phyloP scores from a whole-genome alignment of 2,888 invertebrate species.

The Dorcus hopei region DNA sequence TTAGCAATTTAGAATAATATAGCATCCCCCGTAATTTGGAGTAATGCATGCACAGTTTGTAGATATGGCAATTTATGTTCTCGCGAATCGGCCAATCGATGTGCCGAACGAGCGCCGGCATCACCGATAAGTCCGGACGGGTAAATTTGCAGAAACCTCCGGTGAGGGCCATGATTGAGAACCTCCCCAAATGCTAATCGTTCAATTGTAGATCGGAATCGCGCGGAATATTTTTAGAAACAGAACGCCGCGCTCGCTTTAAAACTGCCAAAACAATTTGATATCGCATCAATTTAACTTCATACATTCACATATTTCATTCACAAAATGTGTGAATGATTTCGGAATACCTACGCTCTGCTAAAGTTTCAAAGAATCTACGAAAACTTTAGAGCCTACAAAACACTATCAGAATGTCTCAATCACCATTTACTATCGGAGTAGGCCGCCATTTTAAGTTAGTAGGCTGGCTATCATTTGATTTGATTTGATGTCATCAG shows the following conservation, averaged over 20 bases:
- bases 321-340: no score
- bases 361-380: no score
- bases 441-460: no score
- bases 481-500: no score
- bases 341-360: no score
- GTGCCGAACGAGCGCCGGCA: constrained; percentile 28
- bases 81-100: constrained; percentile 37
- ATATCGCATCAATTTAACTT: no score
- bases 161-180: constrained; percentile 27
- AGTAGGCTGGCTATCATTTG: no score
- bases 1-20: constrained; percentile 36
- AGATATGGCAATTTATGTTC: constrained; percentile 39
- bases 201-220: constrained; percentile 20
- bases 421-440: no score
- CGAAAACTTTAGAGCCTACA: no score
- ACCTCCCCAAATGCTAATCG: constrained; percentile 30
- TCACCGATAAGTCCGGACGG: constrained; percentile 28
- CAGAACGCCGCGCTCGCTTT: not conserved
- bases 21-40: constrained; percentile 37
- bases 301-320: no score
- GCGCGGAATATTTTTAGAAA: constrained; percentile 10
- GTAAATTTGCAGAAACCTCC: constrained; percentile 30
- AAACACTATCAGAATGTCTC: no score
- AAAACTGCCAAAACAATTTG: no score
- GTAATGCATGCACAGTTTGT: constrained; percentile 37